phyloP scores from a whole-genome alignment of 2,888 invertebrate species.

The Sarcophaga subvicina region DNA sequence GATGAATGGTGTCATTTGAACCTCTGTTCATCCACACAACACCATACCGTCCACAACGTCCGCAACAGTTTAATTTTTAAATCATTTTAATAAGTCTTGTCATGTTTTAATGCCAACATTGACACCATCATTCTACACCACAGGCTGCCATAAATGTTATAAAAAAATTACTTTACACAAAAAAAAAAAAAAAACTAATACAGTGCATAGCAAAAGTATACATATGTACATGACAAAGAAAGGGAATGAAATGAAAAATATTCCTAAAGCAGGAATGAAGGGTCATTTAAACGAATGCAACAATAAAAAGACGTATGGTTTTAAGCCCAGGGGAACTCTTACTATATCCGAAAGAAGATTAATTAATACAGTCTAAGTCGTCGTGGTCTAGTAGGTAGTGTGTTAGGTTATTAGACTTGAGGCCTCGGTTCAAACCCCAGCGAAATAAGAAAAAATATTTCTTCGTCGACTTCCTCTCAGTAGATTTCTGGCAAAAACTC shows the following conservation, averaged over 20 bases:
- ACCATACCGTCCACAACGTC: not conserved
- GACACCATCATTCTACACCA: constrained; percentile 22
- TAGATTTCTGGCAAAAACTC: too few relatives aligned
- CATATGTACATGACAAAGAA: too few relatives aligned
- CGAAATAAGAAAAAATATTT: too few relatives aligned
- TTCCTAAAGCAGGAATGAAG: not conserved
- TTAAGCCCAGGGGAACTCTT: too few relatives aligned
- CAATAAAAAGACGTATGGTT: too few relatives aligned
- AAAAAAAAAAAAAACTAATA: constrained; percentile 15
- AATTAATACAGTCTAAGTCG: too few relatives aligned
- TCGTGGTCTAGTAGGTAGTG: too few relatives aligned
- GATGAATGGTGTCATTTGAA: constrained; percentile 54
- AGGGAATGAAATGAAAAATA: not conserved
- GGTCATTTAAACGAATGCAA: too few relatives aligned
- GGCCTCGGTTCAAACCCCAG: too few relatives aligned
- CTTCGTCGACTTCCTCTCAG: too few relatives aligned
- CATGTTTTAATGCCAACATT: constrained; percentile 29
- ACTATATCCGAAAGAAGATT: too few relatives aligned
- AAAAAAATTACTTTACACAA: not conserved
- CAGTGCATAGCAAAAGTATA: constrained; percentile 6
- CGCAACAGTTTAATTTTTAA: constrained; percentile 35
- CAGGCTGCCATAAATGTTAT: not conserved
- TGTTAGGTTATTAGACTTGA: too few relatives aligned
- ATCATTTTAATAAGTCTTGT: constrained; percentile 48
- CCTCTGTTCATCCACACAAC: constrained; percentile 12